Evolutionary conservation across 2,797 vertebrate species (phyloP).

Genomic region (Philypnodon macrostomus): DNA sequence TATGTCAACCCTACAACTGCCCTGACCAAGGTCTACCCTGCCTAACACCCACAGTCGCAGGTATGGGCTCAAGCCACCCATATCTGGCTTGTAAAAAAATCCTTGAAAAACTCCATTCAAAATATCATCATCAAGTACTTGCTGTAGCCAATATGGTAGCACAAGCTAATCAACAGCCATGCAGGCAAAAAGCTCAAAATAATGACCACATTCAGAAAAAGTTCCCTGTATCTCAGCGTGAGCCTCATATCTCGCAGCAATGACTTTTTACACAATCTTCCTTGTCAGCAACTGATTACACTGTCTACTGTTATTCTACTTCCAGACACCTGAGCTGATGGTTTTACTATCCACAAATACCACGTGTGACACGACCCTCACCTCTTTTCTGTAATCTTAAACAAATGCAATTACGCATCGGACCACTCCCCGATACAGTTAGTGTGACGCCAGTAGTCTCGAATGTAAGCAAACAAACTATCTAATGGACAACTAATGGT

Average conservation of each 20-base stretch:
- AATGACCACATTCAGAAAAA: background rate
- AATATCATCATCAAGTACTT: no score
- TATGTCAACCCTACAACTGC: no score
- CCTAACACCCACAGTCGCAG: no score
- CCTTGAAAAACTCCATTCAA: no score
- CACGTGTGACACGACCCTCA: constrained; percentile 55
- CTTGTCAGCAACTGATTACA: constrained; percentile 4
- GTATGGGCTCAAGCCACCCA: no score
- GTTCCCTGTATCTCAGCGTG: background rate
- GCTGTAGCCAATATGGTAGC: no score
- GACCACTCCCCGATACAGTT: constrained; percentile 51
- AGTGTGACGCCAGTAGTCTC: constrained; percentile 54
- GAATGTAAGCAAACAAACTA: constrained; percentile 46
- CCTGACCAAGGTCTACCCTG: no score
- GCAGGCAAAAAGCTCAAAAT: no score
- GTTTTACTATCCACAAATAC: constrained; percentile 35
- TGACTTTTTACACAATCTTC: background rate
- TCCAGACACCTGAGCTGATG: constrained; percentile 1
- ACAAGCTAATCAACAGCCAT: no score
- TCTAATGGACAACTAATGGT: constrained; percentile 63
- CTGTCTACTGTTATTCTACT: constrained; percentile 10
- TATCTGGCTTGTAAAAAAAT: no score
- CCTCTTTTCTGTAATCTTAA: constrained; percentile 60
- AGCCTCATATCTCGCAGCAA: background rate
- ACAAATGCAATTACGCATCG: constrained; percentile 53